Base-by-base conservation (phyloP, 2,888 invertebrate genomes). In the Ophion ventricosus region DNA sequence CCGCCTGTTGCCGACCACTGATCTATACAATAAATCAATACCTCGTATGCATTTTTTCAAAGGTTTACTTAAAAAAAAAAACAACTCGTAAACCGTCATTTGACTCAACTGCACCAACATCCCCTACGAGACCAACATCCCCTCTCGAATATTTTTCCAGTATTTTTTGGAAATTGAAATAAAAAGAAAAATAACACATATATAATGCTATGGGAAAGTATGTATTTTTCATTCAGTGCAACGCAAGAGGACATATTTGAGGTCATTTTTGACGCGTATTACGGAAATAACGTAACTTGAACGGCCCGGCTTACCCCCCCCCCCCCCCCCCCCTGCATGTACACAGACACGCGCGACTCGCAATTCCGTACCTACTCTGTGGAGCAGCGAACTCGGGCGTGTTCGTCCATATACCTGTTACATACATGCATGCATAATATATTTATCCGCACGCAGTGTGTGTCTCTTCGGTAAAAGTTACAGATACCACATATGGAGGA, bases 391-490 rank as follows among this genome's bases (percentile, higher is more conserved):
- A 67, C 73, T 69, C 83, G 83, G 80, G 73, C 76, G 80, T 80
- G 67, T 80, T 83, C 70, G 67, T 64, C 25, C 78, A 66, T 72
- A 70, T 73, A 78, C 56, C 40, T 40, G 75, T 78, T 74, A 70
- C 72, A 72, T 79, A 43, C 40, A 40, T 63, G 56, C 76, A 76
- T 73, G 49, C 69, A 54, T 72, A 79, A 64, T 78, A 76, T 82
- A 79, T 78, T 84, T 84, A 84, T 84, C 82, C 82, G 82, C 82
- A 84, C 84, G 84, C 84, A 84, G 64, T 63, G 64, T 56, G 59
- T 76, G 59, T 72, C 59, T 72, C 75, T 72, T 56, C n/a, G 56
- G 59, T 76, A 57, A 73, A 78, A 70, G 73, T 80, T 81, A 73
- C 63, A 56, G 70, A 29, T 66, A 66, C 70, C 57, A 72, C 77